Percentiles rank a stretch among this genome's conserved stretches.
Evolutionary conservation across 2,888 invertebrate species (phyloP).

Genomic region (Glaucopsyche alexis): DNA sequence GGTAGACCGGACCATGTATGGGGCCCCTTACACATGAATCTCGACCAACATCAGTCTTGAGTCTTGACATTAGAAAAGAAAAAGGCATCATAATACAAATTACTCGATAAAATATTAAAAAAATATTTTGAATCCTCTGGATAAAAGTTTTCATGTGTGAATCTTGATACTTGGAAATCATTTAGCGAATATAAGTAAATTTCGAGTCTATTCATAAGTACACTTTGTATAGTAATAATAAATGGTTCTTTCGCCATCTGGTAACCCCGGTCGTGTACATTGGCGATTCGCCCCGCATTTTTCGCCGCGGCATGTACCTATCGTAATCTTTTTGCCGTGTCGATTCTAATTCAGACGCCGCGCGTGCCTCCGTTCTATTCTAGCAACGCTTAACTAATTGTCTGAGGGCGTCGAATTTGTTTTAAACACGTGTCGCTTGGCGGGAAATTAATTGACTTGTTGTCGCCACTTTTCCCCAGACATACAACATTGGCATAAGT

Average conservation of each 20-base stretch:
- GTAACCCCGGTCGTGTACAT: neutral
- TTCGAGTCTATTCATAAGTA: neutral
- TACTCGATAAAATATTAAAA: too few relatives aligned
- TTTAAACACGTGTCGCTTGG: slow-evolving; percentile 28
- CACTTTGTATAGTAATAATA: neutral
- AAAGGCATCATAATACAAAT: too few relatives aligned
- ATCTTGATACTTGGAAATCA: neutral
- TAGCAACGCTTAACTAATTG: slow-evolving; percentile 28
- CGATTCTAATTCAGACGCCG: slow-evolving; percentile 21
- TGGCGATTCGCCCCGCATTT: slow-evolving; percentile 25
- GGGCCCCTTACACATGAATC: too few relatives aligned
- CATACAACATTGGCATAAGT: neutral
- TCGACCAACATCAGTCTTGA: too few relatives aligned
- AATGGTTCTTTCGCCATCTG: slow-evolving; percentile 17
- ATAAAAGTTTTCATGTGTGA: neutral
- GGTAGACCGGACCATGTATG: too few relatives aligned
- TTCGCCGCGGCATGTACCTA: slow-evolving; percentile 8
- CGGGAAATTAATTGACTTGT: slow-evolving; percentile 20
- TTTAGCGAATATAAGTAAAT: neutral
- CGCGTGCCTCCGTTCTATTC: slow-evolving; percentile 25
- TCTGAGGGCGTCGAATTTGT: slow-evolving; percentile 27
- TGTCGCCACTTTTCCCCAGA: slow-evolving; percentile 16
- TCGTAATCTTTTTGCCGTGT: slow-evolving; percentile 28
- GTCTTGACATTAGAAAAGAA: too few relatives aligned
- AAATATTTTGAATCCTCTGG: neutral